Evolutionary conservation across 2,113 vertebrate genomes (phyloP).

Genomic region (Vanacampus margaritifer): DNA sequence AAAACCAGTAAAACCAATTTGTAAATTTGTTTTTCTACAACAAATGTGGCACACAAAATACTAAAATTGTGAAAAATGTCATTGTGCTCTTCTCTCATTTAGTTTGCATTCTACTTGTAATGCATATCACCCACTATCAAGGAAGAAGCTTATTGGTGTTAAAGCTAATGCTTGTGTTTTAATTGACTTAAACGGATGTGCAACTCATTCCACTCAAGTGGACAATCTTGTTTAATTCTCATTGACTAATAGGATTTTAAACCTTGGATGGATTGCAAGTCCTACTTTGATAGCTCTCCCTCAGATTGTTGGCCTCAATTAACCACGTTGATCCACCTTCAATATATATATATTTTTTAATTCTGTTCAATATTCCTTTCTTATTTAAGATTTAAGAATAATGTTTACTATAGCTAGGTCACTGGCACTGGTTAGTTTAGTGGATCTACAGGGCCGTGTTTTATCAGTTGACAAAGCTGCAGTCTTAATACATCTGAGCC

Average conservation of each 20-base stretch:
- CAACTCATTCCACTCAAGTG: slow-evolving; percentile 2
- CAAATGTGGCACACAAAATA: neutral
- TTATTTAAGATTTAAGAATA: neutral
- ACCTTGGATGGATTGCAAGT: slow-evolving; percentile 5
- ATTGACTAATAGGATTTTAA: slow-evolving; percentile 26
- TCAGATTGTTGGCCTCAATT: neutral
- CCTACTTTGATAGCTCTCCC: slow-evolving; percentile 7
- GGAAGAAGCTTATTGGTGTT: neutral
- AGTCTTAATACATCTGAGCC: slow-evolving; percentile 52
- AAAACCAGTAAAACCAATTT: neutral
- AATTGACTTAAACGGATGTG: slow-evolving; percentile 9
- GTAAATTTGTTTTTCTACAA: too few species aligned
- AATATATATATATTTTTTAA: neutral
- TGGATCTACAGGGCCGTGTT: neutral
- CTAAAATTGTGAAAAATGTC: neutral
- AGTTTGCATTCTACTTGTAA: neutral
- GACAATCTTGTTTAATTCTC: slow-evolving; percentile 33
- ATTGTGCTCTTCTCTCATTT: slow-evolving; percentile 2
- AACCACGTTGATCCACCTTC: neutral
- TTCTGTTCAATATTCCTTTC: neutral
- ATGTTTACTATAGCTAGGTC: neutral
- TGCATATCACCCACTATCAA: slow-evolving; percentile 9
- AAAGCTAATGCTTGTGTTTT: neutral
- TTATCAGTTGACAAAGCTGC: slow-evolving; percentile 16
- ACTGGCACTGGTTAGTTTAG: slow-evolving; percentile 20